These are phyloP conservation scores for Orchesella cincta DNA, from an alignment of 1,140 invertebrate species.

Conservation along the genomic window DNA sequence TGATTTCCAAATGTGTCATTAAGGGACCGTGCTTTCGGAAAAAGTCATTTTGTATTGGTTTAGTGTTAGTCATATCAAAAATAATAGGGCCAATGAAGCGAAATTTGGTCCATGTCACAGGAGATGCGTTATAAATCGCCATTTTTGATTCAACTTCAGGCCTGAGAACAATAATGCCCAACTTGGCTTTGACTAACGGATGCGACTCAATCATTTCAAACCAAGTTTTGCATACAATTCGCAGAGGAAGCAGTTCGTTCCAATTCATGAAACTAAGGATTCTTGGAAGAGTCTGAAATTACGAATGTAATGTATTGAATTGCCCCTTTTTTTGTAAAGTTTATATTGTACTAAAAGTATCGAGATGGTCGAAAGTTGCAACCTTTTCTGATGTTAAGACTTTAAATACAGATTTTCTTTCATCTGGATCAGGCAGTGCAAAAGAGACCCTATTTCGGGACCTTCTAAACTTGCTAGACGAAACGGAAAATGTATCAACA, in stretches of 20 bases:
- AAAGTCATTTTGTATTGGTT: conserved; percentile 39
- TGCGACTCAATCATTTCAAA: conserved; percentile 36
- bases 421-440: background rate
- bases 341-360: background rate
- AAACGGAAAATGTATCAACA: too few species aligned
- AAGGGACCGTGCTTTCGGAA: conserved; percentile 38
- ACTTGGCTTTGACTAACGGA: background rate
- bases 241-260: conserved; percentile 37
- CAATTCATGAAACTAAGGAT: conserved; percentile 40
- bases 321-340: background rate
- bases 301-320: background rate
- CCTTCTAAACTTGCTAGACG: too few species aligned
- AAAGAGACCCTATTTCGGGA: background rate
- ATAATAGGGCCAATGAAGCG: conserved; percentile 23
- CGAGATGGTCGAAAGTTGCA: background rate
- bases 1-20: conserved; percentile 39
- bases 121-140: conserved; percentile 37
- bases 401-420: background rate
- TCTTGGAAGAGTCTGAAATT: conserved; percentile 4
- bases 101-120: conserved; percentile 43
- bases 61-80: conserved; percentile 34
- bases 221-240: conserved; percentile 45
- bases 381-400: background rate
- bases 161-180: conserved; percentile 12
- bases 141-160: conserved; percentile 22